Evolutionary conservation across 2,113 vertebrate genomes (phyloP).

Genomic region (Salvator merianae): DNA sequence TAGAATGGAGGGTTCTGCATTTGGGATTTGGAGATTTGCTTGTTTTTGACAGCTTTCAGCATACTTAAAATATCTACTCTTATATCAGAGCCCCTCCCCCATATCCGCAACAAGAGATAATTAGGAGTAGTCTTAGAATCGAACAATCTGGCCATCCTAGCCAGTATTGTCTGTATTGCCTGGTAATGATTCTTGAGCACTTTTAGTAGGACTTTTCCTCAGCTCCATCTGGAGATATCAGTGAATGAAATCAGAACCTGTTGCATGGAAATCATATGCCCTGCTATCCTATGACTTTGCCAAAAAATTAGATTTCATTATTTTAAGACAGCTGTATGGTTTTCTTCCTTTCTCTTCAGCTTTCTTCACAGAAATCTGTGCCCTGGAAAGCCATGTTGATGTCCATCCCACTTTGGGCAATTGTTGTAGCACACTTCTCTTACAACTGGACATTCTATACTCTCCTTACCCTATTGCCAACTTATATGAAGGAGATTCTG

Average conservation of each 20-base stretch:
- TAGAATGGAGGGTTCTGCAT: background rate
- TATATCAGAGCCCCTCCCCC: background rate
- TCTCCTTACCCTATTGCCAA: conserved; percentile 92
- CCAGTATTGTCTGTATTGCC: too few relatives aligned
- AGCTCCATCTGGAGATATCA: too few relatives aligned
- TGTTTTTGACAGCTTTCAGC: background rate
- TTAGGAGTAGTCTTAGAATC: too few relatives aligned
- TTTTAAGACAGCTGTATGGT: background rate
- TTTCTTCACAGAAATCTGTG: conserved; percentile 80
- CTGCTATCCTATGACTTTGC: too few relatives aligned
- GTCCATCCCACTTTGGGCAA: conserved; percentile 89
- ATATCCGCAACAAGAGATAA: too few relatives aligned
- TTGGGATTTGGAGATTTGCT: background rate
- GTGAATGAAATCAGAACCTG: too few relatives aligned
- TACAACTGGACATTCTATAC: conserved; percentile 99
- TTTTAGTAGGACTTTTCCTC: too few relatives aligned
- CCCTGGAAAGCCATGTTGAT: conserved; percentile 87
- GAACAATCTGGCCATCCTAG: too few relatives aligned
- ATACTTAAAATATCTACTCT: background rate
- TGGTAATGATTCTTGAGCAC: too few relatives aligned
- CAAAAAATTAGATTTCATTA: background rate
- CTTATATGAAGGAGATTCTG: conserved; percentile 93
- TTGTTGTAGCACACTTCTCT: conserved; percentile 95
- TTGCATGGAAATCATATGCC: too few relatives aligned
- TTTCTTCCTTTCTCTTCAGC: conserved; percentile 65